Percentiles rank a stretch among this genome's conserved stretches.
phyloP scores from a whole-genome alignment of 2,888 invertebrate species.

The Oxyteleia sp. region DNA sequence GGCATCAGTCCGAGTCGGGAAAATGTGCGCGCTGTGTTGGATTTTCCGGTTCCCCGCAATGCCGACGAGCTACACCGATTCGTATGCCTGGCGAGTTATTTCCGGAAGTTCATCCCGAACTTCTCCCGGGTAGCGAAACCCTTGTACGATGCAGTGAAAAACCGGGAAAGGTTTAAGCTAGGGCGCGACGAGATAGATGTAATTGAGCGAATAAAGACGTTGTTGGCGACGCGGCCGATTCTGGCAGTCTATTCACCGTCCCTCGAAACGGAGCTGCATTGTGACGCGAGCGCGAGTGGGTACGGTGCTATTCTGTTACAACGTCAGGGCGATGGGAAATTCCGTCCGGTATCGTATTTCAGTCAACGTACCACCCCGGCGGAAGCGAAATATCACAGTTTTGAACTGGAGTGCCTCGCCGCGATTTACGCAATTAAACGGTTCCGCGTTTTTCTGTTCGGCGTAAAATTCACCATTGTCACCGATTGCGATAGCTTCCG shows the following conservation, averaged over 20 bases:
- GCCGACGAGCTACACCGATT: too few species aligned
- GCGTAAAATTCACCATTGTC: too few species aligned
- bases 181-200: too few species aligned
- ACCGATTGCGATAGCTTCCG: constrained; percentile 79
- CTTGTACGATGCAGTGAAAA: too few species aligned
- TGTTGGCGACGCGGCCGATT: too few species aligned
- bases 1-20: background rate
- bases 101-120: too few species aligned
- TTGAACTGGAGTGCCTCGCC: constrained; percentile 6
- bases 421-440: constrained; percentile 77
- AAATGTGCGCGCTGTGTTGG: too few species aligned
- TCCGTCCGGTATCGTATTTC: constrained; percentile 73
- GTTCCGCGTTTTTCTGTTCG: constrained; percentile 79
- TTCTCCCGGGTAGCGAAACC: too few species aligned
- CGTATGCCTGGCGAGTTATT: too few species aligned
- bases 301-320: constrained; percentile 72
- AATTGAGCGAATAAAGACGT: too few species aligned
- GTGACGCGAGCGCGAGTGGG: constrained; percentile 70
- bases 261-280: constrained; percentile 74
- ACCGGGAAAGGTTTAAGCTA: too few species aligned
- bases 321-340: constrained; percentile 42
- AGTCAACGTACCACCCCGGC: constrained; percentile 73
- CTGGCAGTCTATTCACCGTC: constrained; percentile 8
- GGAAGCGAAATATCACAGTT: constrained; percentile 77
- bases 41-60: too few species aligned